Base-by-base conservation (phyloP, 2,888 invertebrate species). In the Fabriciana adippe region DNA sequence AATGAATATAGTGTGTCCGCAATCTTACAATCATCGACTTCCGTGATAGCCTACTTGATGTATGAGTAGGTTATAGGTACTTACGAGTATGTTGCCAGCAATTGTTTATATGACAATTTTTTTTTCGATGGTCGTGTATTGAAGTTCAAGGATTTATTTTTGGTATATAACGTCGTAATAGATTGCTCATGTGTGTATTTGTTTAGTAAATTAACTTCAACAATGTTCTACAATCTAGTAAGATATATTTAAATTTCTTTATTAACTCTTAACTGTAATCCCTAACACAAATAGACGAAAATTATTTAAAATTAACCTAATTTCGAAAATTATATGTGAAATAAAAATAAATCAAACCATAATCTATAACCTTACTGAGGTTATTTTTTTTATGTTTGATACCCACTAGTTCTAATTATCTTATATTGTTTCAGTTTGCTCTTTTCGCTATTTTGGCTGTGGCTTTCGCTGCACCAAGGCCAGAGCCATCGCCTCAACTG, bases 401-500 rank as follows among this genome's bases (percentile, higher is more conserved):
- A 41, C 35, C 8, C 11, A 41, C 35, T 41, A 41, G 35, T 41
- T 41, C 11, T 41, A 11, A 41, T 59, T 13, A 53, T 51, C 14
- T 4, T 50, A 15, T 57, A 51, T 60, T 66, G 2, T 84, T 79
- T 16, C 80, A 94, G 94, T 79, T 93, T 74, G 84, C 91, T 55
- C 78, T 94, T 67, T 87, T 92, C 77, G 93, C 93, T 74, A 74
- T 94, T 68, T 70, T 94, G 80, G 93, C 92, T 41, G 83, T 91
- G 72, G 93, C 92, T 47, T 80, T 90, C 68, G 93, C 93, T 61
- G 89, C 88, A 14, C 93, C 93, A 13, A 84, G 79, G 68, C 85
- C 87, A 0, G 81, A 83, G 14, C 83, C 88, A 4, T 75, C 75
- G 26, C 85, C 85, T 3, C 87, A 87, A 70, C 14, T 78, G 55